These are phyloP conservation scores for Archivesica marissinica DNA, from an alignment of 1,140 invertebrate genomes.

Conservation along the genomic window DNA sequence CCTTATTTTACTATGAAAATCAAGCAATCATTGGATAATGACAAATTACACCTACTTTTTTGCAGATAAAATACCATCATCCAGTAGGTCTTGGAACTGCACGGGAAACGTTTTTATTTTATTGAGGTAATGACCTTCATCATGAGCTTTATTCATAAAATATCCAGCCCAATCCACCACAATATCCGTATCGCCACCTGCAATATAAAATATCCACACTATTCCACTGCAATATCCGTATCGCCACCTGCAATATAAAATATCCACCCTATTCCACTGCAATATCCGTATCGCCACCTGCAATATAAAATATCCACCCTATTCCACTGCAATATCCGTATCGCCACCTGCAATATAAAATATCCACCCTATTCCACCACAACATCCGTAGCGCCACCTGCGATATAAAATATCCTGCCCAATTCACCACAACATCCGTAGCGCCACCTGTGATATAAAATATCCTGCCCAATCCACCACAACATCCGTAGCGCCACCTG, in stretches of 20 bases:
- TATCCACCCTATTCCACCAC: neutral
- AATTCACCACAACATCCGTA: constrained; percentile 4
- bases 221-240: neutral
- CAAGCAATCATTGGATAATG: no score
- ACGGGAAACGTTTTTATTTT: constrained; percentile 28
- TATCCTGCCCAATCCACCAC: no score
- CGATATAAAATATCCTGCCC: constrained; percentile 50
- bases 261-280: no score
- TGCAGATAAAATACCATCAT: constrained; percentile 13
- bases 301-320: no score
- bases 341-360: no score
- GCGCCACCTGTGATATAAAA: neutral
- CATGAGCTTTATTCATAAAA: constrained; percentile 60
- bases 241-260: neutral
- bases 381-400: no score
- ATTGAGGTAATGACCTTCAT: constrained; percentile 58
- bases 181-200: neutral
- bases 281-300: no score
- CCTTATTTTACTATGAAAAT: no score
- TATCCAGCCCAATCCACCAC: constrained; percentile 11
- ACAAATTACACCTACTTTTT: constrained; percentile 37
- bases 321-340: neutral
- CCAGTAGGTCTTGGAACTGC: constrained; percentile 35
- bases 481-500: no score
- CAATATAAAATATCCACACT: constrained; percentile 46